Base-by-base conservation (phyloP, 2,888 invertebrate genomes). In the Polyommatus icarus region DNA sequence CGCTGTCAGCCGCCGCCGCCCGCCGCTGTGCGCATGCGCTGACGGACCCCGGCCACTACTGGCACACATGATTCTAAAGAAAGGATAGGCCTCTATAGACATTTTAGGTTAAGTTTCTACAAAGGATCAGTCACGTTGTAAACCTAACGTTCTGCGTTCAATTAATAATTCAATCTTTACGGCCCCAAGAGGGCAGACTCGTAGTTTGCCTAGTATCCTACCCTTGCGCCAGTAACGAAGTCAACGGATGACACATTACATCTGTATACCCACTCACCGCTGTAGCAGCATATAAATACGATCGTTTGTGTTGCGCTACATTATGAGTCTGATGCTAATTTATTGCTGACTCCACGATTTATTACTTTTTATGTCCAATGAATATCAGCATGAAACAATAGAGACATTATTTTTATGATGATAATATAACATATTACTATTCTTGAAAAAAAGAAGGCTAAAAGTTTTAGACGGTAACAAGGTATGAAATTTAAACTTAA, bases 1-100 rank as follows among this genome's bases (percentile, higher is more conserved):
- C 89, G 87, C 89, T 92, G 92, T 92, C 93, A 90, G 89, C 87
- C 87, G 85, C 85, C 83, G 54, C 54, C 54, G 15, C 12, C 86
- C 87, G 85, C 83, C 83, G 78, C 77, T 81, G 86, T 91, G 91
- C 91, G 67, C 67, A 29, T 67, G 67, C 29, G 29, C 67, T 67
- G 67, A 67, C 67, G 67, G 29, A 67, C 67, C 61, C 32, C 29
- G 67, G 18, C 67, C 29, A 67, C 24, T 32, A 29, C 29, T 67
- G 29, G 32, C 67, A 67, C 61, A 20, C 7, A 67, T 32, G 15
- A 29, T 67, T 29, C 15, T 12, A 15, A 29, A 67, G 67, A 1
- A 67, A 67, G 67, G 67, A 67, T 67, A 29, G 67, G 32, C 15
- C 67, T 1, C 0, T 15, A 12, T 6, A 20, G 6, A 5, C 15